Base-by-base conservation (phyloP, 1,140 invertebrate genomes). In the Drosophila triauraria region DNA sequence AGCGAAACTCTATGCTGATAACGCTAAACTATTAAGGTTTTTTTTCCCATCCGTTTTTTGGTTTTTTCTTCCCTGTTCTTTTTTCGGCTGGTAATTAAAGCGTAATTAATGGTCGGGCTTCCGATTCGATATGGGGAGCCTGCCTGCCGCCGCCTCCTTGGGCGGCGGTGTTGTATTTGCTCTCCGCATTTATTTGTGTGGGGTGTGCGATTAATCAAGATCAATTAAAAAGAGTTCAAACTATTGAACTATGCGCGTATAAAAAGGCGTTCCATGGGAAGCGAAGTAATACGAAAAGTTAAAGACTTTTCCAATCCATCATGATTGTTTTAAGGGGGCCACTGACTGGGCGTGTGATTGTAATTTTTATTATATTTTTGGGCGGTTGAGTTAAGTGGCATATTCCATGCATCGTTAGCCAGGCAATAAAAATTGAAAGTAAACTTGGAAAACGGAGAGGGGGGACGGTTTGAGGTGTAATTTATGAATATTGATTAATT, bases 201-300 rank as follows among this genome's bases (percentile, higher is more conserved):
- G 85, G 77, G 80, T 83, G 72, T 84, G 83, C 80, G 83, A 87
- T 87, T 87, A 88, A 87, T 87, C 83, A 87, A 87, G 84, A 84
- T 87, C 84, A 87, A 87, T 87, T 87, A 87, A 87, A 87, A 80
- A 88, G 83, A 87, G 83, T 87, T 87, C 84, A 87, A 78, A 87
- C 72, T 84, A 88, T 87, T 87, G 80, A 87, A 87, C 83, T 75
- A 82, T 74, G 53, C 61, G 71, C 77, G 53, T 54, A 54, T 47
- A 58, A 77, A 67, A 81, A 82, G 84, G 60, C 75, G 75, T 67
- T 82, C 58, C 79, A 75, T 85, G 77, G 62, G 65, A 76, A 76
- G 43, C 71, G 20, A 48, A 74, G 51, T 74, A 50, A 59, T 60
- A 58, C 63, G 30, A 71, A 56, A 59, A 71, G 65, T 43, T 71